These are phyloP conservation scores for Sprattus sprattus DNA, from an alignment of 2,113 vertebrate species.

Conservation along the genomic window DNA sequence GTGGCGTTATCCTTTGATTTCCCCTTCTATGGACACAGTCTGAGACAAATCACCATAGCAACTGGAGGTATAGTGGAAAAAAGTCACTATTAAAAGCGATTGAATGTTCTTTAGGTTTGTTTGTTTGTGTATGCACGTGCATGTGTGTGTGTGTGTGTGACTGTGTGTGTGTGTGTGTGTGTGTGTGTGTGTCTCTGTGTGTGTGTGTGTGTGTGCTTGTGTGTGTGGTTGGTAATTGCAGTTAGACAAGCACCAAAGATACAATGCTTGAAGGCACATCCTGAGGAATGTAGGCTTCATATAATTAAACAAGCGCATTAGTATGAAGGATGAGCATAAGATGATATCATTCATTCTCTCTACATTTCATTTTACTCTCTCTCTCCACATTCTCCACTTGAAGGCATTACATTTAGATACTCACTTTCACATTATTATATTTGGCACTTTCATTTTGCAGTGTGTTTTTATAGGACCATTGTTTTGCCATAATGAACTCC, in stretches of 20 bases:
- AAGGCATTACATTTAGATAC: neutral
- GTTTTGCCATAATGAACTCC: neutral
- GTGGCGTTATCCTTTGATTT: constrained; percentile 91
- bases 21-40: constrained; percentile 90
- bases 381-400: no score
- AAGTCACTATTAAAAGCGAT: neutral
- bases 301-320: neutral
- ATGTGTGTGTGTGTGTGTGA: neutral
- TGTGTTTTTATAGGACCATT: neutral
- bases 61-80: constrained; percentile 80
- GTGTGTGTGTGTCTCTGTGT: neutral
- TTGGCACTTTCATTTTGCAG: neutral
- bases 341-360: neutral
- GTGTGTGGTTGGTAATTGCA: neutral
- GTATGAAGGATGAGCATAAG: neutral
- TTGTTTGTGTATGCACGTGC: neutral
- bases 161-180: neutral
- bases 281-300: neutral
- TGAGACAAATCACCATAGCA: constrained; percentile 91
- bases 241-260: neutral
- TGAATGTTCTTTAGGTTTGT: constrained; percentile 12
- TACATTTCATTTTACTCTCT: neutral
- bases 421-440: neutral
- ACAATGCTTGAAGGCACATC: neutral
- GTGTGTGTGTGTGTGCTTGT: neutral